Conservation (phyloP, 2,888 invertebrate species). For the Eupithecia exiguata region DNA sequence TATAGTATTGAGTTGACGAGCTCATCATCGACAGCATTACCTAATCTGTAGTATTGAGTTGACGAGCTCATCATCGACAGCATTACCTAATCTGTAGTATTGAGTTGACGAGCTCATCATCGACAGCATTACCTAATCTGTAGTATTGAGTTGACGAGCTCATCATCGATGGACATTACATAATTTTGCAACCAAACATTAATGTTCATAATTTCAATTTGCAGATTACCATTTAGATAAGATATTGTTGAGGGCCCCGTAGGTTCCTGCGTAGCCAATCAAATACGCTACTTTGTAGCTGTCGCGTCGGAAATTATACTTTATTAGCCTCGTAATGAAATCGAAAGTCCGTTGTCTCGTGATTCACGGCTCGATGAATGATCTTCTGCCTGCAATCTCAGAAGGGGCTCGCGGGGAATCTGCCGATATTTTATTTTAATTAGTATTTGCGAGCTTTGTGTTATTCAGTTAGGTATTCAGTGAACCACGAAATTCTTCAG, state of each 20-base stretch:
- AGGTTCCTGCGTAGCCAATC: slow-evolving; percentile 15
- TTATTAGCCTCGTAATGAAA: slow-evolving; percentile 17
- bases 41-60: no score
- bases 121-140: no score
- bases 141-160: no score
- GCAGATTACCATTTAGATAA: slow-evolving; percentile 27
- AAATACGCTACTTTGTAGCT: slow-evolving; percentile 13
- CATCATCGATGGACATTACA: no score
- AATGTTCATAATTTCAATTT: background rate
- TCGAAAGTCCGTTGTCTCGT: slow-evolving; percentile 9
- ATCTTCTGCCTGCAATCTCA: background rate
- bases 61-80: no score
- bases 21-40: no score
- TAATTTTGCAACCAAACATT: no score
- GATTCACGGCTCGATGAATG: slow-evolving; percentile 13
- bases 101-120: no score
- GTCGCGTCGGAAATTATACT: slow-evolving; percentile 16
- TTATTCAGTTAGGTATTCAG: no score
- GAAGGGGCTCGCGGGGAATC: background rate
- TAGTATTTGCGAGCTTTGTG: background rate
- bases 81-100: no score
- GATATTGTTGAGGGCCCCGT: slow-evolving; percentile 3
- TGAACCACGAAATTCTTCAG: background rate
- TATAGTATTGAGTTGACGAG: no score
- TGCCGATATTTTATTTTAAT: background rate